Evolutionary conservation across 2,888 invertebrate genomes (phyloP).

Genomic region (Sturmia bella): DNA sequence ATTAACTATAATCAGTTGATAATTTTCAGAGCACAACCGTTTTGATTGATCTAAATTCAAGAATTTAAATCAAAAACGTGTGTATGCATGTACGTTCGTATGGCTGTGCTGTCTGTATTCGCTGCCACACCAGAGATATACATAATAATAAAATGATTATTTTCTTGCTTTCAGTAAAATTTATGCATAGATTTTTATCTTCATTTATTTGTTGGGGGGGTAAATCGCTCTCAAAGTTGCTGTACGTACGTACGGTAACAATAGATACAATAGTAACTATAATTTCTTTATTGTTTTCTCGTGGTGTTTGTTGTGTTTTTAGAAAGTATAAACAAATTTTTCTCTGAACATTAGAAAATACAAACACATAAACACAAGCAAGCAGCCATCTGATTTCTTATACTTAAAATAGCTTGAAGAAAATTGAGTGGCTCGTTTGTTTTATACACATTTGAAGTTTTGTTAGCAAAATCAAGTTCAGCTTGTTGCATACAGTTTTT

Average conservation of each 20-base stretch:
- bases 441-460: constrained; percentile 36
- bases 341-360: constrained; percentile 20
- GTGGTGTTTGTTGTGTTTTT: constrained; percentile 26
- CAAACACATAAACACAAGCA: neutral
- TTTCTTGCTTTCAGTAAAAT: constrained; percentile 37
- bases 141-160: constrained; percentile 27
- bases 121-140: neutral
- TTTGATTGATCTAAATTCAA: constrained; percentile 51
- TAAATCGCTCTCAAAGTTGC: neutral
- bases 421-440: constrained; percentile 19
- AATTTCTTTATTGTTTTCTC: constrained; percentile 22
- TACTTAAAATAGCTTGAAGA: constrained; percentile 7
- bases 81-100: no score
- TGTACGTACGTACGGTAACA: constrained; percentile 8
- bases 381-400: neutral
- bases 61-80: constrained; percentile 31
- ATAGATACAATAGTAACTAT: constrained; percentile 45
- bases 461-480: constrained; percentile 47
- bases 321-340: constrained; percentile 58
- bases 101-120: no score
- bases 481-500: no score
- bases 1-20: constrained; percentile 45
- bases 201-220: constrained; percentile 19
- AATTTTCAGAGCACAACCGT: constrained; percentile 60
- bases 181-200: constrained; percentile 49